A percentile compares a stretch with the other conserved stretches of the same genome.
phyloP scores from a whole-genome alignment of 2,888 invertebrate genomes.

The Nowickia ferox region DNA sequence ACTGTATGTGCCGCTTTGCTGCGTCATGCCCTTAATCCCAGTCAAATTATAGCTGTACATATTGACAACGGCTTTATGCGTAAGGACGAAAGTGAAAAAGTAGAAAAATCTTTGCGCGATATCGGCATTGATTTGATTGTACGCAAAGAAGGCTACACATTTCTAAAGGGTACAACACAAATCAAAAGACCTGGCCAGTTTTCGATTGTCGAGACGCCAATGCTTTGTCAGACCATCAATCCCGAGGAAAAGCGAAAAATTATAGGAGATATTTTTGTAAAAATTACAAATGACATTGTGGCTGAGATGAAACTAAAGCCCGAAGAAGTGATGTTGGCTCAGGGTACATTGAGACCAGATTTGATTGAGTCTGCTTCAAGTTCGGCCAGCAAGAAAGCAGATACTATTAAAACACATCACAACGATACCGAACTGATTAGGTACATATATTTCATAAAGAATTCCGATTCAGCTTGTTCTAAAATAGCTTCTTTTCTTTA shows the following conservation, averaged over 20 bases:
- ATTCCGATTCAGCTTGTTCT: not conserved
- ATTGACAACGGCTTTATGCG: conserved; percentile 99
- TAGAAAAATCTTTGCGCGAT: conserved; percentile 91
- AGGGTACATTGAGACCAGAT: conserved; percentile 98
- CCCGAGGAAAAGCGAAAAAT: conserved; percentile 99
- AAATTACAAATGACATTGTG: conserved; percentile 95
- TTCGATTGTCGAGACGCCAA: conserved; percentile 87
- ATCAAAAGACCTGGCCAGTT: conserved; percentile 87
- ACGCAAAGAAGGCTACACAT: conserved; percentile 88
- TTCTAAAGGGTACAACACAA: conserved; percentile 92
- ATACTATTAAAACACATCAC: conserved; percentile 99
- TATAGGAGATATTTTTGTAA: conserved; percentile 99
- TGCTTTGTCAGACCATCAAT: conserved; percentile 92
- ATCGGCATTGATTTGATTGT: conserved; percentile 93
- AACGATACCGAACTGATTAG: conserved; percentile 98
- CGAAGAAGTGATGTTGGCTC: conserved; percentile 95
- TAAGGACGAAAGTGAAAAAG: conserved; percentile 95
- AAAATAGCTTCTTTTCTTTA: conserved; percentile 62
- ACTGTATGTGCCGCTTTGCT: conserved; percentile 99
- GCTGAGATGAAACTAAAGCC: conserved; percentile 93
- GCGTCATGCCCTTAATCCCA: conserved; percentile 93
- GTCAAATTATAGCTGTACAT: conserved; percentile 97
- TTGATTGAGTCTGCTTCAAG: conserved; percentile 98
- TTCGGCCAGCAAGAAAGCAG: conserved; percentile 93
- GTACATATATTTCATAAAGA: conserved; percentile 72